Evolutionary conservation across 2,113 vertebrate genomes (phyloP).

Genomic region (Cyanocitta stelleri): DNA sequence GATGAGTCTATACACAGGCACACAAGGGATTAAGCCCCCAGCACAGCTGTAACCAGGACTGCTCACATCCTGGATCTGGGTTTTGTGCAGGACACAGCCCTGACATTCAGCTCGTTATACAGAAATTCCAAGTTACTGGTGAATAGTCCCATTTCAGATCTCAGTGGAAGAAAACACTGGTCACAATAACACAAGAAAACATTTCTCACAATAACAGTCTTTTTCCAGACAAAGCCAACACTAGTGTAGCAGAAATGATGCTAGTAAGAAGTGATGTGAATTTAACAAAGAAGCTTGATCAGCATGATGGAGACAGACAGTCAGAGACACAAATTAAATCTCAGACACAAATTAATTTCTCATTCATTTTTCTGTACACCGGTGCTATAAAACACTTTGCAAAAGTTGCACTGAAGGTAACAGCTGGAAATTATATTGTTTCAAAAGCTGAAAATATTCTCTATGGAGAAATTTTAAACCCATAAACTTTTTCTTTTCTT

Average conservation of each 20-base stretch:
- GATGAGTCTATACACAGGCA: not conserved
- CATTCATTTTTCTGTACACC: not conserved
- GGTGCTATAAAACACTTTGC: not conserved
- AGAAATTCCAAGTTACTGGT: not conserved
- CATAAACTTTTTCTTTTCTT: constrained; percentile 2
- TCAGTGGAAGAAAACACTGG: not conserved
- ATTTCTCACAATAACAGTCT: not conserved
- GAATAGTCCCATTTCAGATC: not conserved
- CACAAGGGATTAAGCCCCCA: not conserved
- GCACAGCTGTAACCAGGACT: not conserved
- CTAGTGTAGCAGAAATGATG: not conserved
- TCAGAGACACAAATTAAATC: constrained; percentile 15
- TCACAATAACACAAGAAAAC: not conserved
- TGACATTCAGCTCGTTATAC: not conserved
- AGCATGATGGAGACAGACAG: not conserved
- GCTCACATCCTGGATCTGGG: not conserved
- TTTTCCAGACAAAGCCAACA: not conserved
- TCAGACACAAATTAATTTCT: not conserved
- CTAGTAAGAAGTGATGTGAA: constrained; percentile 4
- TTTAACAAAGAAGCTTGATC: constrained; percentile 11
- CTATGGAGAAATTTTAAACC: constrained; percentile 35
- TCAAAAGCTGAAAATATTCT: constrained; percentile 54
- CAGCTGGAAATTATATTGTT: constrained; percentile 18
- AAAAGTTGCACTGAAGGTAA: not conserved
- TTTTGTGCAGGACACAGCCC: not conserved